Evolutionary conservation across 2,888 invertebrate species (phyloP), one percentile per base, ranked within the genome.

Genomic region (Phrixothrix hirtus): DNA sequence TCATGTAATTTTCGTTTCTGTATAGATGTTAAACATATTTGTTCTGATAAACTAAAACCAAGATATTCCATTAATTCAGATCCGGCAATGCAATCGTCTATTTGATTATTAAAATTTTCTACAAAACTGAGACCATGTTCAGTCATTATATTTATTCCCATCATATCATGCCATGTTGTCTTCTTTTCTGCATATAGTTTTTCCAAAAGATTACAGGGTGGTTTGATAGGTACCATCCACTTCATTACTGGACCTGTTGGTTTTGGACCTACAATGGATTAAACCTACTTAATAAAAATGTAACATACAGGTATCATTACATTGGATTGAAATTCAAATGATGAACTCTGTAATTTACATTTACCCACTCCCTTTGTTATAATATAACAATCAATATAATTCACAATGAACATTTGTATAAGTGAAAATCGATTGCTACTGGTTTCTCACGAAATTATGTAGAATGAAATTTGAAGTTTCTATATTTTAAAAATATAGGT

Each of bases 31-130:
- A 81, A 79, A 30, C 79, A 75, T 11, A 86, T 67, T 1, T 76
- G 72, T 0, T 76, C 68, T 0, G 83, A 81, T 32, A 86, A 61
- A 21, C 76, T 66, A 57, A 81, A 84, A 1, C 88, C 87, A 30
- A 89, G 70, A 63, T 83, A 82, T 66, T 90, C 89, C 76, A 92
- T 80, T 1, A 89, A 75, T 70, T 88, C 87, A 1, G 88, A 86
- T 70, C 90, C 89, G 13, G 82, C 82, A 60, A 89, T 83, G 0
- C 84, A 75, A 46, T 84, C 81, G 62, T 88, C 88, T 16, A 91
- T 77, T 2, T 83, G 77, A 16, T 73, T 74, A 55, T 85, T 78
- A 61, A 90, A 85, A 69, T 89, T 86, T 0, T 88, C 75, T 32
- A 79, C 73, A 66, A 89, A 88, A 56, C 82, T 78, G 44, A 88